phyloP scores from a whole-genome alignment of 1,140 invertebrate species.

The Drosophila athabasca region DNA sequence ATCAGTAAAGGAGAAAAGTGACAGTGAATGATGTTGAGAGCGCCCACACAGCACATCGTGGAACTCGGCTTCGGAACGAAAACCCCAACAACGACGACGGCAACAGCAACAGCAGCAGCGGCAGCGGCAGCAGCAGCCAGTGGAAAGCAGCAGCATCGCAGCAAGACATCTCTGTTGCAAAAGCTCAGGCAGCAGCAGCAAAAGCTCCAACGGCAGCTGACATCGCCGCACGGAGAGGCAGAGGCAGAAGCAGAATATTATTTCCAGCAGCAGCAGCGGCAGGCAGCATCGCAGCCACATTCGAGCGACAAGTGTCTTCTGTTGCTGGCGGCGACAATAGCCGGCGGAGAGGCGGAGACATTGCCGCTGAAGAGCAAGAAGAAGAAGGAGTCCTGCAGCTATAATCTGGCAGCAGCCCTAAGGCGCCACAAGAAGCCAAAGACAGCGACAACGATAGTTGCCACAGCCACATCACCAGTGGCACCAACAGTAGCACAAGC shows the following conservation, averaged over 20 bases:
- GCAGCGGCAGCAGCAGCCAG: conserved; percentile 26
- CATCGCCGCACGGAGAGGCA: conserved; percentile 5
- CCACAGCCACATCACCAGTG: conserved; percentile 39
- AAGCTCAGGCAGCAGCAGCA: conserved; percentile 65
- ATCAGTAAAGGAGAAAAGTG: conserved; percentile 64
- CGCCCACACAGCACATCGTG: conserved; percentile 78
- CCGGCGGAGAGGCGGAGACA: conserved; percentile 19
- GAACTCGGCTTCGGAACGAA: conserved; percentile 73
- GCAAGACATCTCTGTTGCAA: conserved; percentile 61
- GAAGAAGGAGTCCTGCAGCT: conserved; percentile 65
- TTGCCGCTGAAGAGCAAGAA: conserved; percentile 56
- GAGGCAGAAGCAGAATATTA: conserved; percentile 59
- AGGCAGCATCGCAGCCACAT: not conserved
- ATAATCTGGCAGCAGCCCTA: conserved; percentile 63
- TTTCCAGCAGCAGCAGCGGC: conserved; percentile 48
- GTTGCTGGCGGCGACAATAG: conserved; percentile 44
- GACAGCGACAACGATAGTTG: conserved; percentile 19
- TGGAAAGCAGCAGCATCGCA: conserved; percentile 32
- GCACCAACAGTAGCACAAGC: conserved; percentile 53
- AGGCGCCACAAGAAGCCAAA: conserved; percentile 71
- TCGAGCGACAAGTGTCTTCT: conserved; percentile 55
- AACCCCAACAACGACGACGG: conserved; percentile 28
- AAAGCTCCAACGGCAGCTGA: conserved; percentile 33
- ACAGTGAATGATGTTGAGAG: conserved; percentile 81
- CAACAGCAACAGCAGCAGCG: conserved; percentile 13